Base-by-base conservation (phyloP, 2,797 vertebrate genomes). In the Rhodeus uyekii region DNA sequence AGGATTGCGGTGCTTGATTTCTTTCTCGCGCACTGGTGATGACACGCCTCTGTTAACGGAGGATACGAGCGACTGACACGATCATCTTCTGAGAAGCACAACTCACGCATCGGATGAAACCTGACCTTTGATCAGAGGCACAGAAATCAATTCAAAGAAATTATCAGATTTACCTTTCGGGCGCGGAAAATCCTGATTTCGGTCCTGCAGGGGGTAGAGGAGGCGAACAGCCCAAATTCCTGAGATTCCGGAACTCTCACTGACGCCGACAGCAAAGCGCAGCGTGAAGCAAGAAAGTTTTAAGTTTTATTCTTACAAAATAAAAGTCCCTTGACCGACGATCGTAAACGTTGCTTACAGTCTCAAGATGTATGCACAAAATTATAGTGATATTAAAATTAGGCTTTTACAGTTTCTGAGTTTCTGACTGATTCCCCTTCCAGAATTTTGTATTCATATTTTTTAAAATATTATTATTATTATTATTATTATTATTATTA, bases 141-240 rank as follows among this genome's bases (percentile, higher is more conserved):
- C n/a, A 22, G 18, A 32, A 42, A 61, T 8, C 0, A 46, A 9
- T 3, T 24, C 4, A 7, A 18, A 27, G 9, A 42, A 71, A 24
- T 1, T 14, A 5, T n/a, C 32, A 42, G 19, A 78, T 42, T 5
- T 73, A 83, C 82, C 82, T 79, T 79, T 67, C 5, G 48, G 76
- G 22, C 36, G 82, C n/a, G 3, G 39, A 46, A 32, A 79, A 83
- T 76, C 81, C 19, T 69, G 48, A 64, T 64, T 8, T 50, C 7
- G 22, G 12, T 44, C 78, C 44, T 19, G 77, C 46, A 63, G 38
- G 55, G 84, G 64, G 79, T 82, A 85, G 76, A 90, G 90, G 36
- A 65, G 89, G 89, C 89, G 87, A 87, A 91, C 92, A 88, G 90
- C 90, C 91, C 89, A 80, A 90, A 94, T 95, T 94, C 93, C 91